phyloP scores from a whole-genome alignment of 1,140 invertebrate species.

The Rhopalosiphum padi region DNA sequence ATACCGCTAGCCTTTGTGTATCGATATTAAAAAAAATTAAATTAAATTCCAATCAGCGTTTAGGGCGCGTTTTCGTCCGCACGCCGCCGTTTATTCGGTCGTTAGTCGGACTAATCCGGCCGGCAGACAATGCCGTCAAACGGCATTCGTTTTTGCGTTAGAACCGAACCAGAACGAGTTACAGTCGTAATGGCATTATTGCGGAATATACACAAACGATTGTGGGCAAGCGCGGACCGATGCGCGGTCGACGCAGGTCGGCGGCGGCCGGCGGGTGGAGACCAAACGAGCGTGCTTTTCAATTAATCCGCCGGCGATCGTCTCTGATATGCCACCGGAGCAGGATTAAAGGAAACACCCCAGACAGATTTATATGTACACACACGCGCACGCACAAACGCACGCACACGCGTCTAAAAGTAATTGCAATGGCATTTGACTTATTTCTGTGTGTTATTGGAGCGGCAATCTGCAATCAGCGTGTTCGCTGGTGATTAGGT shows the following conservation, averaged over 20 bases:
- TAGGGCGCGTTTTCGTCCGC: not conserved
- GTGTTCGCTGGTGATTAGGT: not conserved
- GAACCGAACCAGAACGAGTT: not conserved
- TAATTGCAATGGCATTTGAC: slow-evolving; percentile 10
- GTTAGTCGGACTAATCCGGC: slow-evolving; percentile 6
- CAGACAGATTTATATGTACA: not conserved
- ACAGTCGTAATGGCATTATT: not conserved
- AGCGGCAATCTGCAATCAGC: not conserved
- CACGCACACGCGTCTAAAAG: not conserved
- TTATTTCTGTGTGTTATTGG: not conserved
- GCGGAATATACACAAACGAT: not conserved
- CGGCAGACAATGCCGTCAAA: not conserved
- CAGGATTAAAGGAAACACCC: not conserved
- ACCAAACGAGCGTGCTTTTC: slow-evolving; percentile 22
- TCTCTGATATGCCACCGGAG: not conserved
- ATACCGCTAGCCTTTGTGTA: not conserved
- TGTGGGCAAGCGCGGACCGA: not conserved
- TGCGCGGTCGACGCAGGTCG: not conserved
- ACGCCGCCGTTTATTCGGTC: not conserved
- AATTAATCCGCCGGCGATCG: slow-evolving; percentile 34
- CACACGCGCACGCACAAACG: not conserved
- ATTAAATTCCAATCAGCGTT: slow-evolving; percentile 31
- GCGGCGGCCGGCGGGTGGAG: not conserved
- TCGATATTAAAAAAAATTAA: not conserved
- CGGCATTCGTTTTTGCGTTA: not conserved